phyloP scores from a whole-genome alignment of 2,888 invertebrate genomes.

The Eupithecia tripunctaria region DNA sequence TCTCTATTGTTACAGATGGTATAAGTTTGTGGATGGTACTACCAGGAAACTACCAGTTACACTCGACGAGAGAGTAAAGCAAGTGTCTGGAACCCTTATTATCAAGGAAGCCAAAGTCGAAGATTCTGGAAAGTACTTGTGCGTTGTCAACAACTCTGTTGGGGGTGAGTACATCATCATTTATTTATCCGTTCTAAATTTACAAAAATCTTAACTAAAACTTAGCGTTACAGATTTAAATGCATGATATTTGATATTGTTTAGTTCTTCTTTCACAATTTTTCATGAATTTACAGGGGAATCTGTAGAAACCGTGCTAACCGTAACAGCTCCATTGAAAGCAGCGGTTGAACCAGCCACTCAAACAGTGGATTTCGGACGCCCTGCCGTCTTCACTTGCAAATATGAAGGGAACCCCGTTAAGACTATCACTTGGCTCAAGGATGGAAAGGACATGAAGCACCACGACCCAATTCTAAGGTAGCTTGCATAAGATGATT shows the following conservation, averaged over 20 bases:
- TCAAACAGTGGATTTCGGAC: slow-evolving; percentile 96
- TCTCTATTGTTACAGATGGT: slow-evolving; percentile 93
- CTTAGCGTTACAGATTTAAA: neutral
- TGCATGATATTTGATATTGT: neutral
- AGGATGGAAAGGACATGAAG: slow-evolving; percentile 94
- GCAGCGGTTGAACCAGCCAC: slow-evolving; percentile 95
- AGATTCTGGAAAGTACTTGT: slow-evolving; percentile 97
- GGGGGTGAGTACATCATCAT: slow-evolving; percentile 83
- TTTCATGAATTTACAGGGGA: slow-evolving; percentile 87
- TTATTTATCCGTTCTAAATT: neutral
- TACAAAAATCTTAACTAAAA: neutral
- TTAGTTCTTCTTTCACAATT: neutral
- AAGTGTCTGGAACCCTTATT: slow-evolving; percentile 96
- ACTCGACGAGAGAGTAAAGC: slow-evolving; percentile 94
- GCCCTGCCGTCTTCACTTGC: slow-evolving; percentile 96
- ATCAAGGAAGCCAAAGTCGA: slow-evolving; percentile 95
- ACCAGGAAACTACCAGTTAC: slow-evolving; percentile 94
- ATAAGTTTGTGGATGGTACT: slow-evolving; percentile 95
- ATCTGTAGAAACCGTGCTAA: slow-evolving; percentile 95
- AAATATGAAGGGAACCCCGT: slow-evolving; percentile 95
- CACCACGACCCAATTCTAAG: slow-evolving; percentile 91
- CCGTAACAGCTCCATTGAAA: slow-evolving; percentile 95
- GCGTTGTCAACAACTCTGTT: slow-evolving; percentile 97
- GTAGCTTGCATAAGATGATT: slow-evolving; percentile 48
- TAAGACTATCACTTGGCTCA: slow-evolving; percentile 95